These are phyloP conservation scores for Puma concolor DNA, from an alignment of 2,113 vertebrate species.

Conservation along the genomic window DNA sequence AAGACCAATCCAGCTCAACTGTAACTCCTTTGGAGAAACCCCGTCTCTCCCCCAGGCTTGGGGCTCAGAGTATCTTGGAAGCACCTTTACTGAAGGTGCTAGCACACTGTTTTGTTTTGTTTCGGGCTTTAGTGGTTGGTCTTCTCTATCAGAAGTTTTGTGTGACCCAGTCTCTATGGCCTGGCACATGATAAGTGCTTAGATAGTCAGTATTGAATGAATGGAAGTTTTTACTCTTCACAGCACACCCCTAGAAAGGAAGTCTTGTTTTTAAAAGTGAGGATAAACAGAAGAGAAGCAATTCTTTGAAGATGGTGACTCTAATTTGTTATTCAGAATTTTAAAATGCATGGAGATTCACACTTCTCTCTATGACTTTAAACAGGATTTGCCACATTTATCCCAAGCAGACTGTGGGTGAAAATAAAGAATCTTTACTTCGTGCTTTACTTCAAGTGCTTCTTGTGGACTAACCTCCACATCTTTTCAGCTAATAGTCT, in stretches of 20 bases:
- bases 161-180: not conserved
- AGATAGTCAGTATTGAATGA: not conserved
- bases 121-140: not conserved
- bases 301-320: not conserved
- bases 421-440: not conserved
- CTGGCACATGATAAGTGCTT: not conserved
- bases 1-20: not conserved
- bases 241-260: not conserved
- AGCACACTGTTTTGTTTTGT: too few species aligned
- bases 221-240: not conserved
- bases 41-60: rapidly evolving
- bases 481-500: not conserved
- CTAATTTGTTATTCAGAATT: not conserved
- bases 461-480: not conserved
- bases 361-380: not conserved
- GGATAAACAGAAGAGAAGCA: not conserved
- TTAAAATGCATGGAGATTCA: not conserved
- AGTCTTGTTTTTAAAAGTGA: constrained; percentile 2
- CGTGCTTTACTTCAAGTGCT: not conserved
- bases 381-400: not conserved
- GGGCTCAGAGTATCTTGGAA: not conserved
- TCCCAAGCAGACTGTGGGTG: not conserved
- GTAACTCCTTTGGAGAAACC: not conserved
- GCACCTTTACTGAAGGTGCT: not conserved
- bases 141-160: not conserved